Percentiles rank a stretch among this genome's conserved stretches.
Conservation (phyloP, 1,140 invertebrate genomes). For the Drosophila ohnishii region DNA sequence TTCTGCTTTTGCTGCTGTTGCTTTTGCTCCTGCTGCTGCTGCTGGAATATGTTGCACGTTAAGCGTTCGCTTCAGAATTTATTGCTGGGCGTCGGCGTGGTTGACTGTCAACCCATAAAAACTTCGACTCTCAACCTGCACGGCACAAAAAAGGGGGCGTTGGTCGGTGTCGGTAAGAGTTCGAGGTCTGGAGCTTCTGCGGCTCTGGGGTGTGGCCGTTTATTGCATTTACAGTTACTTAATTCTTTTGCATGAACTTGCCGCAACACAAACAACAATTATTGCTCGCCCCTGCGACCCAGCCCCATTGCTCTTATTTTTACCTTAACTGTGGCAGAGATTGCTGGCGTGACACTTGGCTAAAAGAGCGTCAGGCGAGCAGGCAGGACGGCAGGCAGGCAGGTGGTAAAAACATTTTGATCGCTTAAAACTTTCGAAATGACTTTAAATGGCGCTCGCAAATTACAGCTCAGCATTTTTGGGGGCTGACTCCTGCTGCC, state of each 20-base stretch:
- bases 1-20: background rate
- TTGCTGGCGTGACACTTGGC: slow-evolving; percentile 43
- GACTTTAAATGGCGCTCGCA: slow-evolving; percentile 63
- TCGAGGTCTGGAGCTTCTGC: background rate
- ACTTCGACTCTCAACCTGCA: slow-evolving; percentile 36
- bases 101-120: slow-evolving; percentile 80
- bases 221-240: slow-evolving; percentile 79
- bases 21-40: slow-evolving; percentile 2
- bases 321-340: slow-evolving; percentile 35
- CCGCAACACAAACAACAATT: slow-evolving; percentile 79
- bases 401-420: slow-evolving; percentile 66
- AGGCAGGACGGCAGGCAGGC: slow-evolving; percentile 1
- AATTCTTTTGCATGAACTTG: slow-evolving; percentile 79
- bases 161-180: background rate
- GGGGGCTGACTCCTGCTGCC: background rate
- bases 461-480: slow-evolving; percentile 63
- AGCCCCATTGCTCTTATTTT: slow-evolving; percentile 3
- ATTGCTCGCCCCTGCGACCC: slow-evolving; percentile 55
- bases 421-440: slow-evolving; percentile 68
- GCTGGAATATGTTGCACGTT: slow-evolving; percentile 75
- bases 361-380: slow-evolving; percentile 18
- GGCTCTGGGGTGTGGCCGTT: slow-evolving; percentile 53
- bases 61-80: slow-evolving; percentile 71
- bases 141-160: slow-evolving; percentile 1
- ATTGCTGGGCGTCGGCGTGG: slow-evolving; percentile 69